Base-by-base conservation (phyloP, 1,140 invertebrate species). In the Lordiphosa mommai region DNA sequence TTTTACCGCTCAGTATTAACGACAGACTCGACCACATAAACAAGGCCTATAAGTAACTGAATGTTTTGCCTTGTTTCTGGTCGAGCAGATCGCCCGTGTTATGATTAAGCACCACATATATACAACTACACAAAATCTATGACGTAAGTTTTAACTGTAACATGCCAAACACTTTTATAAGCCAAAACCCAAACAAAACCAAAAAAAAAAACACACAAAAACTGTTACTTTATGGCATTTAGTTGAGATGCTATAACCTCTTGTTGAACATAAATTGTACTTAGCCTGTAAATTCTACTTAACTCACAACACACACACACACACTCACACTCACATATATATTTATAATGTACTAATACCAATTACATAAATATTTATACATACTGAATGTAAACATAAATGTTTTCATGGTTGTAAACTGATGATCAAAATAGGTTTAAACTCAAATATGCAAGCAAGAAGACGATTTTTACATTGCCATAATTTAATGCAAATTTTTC, bases 341-440 rank as follows among this genome's bases (percentile, higher is more conserved):
- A 44, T 68, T 69, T 79, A 77, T 72, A 72, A 55, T 68, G 37
- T 68, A 47, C 73, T 77, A 64, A 64, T 27, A 76, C 43, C 47
- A 76, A 67, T 58, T 66, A 64, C 56, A 74, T 57, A 53, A 53
- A 63, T 61, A 69, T 61, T 52, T 72, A 58, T 63, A 66, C 56
- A 70, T 53, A 80, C 36, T 57, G 55, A 66, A 67, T 67, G 40
- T 70, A 60, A 74, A 72, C 72, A 40, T 69, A 63, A 82, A 73
- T 63, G 57, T 73, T 74, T 77, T 59, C 60, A 68, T 69, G 66
- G 66, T 72, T 80, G 74, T 82, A 72, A 82, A 87, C 68, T 79
- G 74, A 87, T 86, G 79, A 87, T 87, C 79, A 88, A 88, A 88
- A 87, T 86, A 86, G 76, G 36, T 73, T 61, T 74, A 73, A 79